Evolutionary conservation across 2,888 invertebrate species (phyloP), one percentile per base, ranked within the genome.

Genomic region (Seira ritae): DNA sequence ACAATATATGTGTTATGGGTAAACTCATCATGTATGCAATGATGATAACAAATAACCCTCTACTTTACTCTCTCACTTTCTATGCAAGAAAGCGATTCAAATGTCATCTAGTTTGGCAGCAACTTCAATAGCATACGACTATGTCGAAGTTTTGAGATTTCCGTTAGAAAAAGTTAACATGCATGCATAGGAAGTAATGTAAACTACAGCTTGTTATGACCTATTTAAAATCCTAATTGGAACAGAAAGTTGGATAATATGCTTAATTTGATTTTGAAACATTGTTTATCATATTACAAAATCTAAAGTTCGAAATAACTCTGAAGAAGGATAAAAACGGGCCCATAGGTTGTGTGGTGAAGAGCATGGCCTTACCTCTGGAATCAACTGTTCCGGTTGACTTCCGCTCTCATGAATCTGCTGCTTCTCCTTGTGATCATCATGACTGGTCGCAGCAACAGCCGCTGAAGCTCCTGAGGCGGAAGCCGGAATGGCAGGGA

Each of bases 341-440:
- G 2, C n/a, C 6, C 42, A 42, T 42, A 42, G 42, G 42, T 42
- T 42, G 31, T 31, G 31, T 31, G 8, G 8, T 31, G 31, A 2
- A 31, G 8, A 31, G 8, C 2, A 31, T 31, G 20, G 20, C 1
- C 10, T 73, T 80, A 80, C 80, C 80, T 80, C 80, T 24, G 80
- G 80, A 80, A 80, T 80, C 42, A 80, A 69, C 75, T 80, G 80
- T 65, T 80, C 80, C 65, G 80, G 80, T n/a, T 74, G 55, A 24
- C 42, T 55, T 70, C 75, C 80, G 24, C 22, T 20, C n/a, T 46
- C 70, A 22, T 50, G 50, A 20, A 1, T 3, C 46, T 76, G 69
- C n/a, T 12, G 37, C 8, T 69, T 60, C 8, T 69, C 60, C 3
- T 74, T 60, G 55, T 74, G 75, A 20, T 80, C 73, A 74, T 80